Evolutionary conservation across 2,113 vertebrate genomes (phyloP), one percentile per base, ranked within the genome.

Genomic region (Kryptolebias marmoratus): DNA sequence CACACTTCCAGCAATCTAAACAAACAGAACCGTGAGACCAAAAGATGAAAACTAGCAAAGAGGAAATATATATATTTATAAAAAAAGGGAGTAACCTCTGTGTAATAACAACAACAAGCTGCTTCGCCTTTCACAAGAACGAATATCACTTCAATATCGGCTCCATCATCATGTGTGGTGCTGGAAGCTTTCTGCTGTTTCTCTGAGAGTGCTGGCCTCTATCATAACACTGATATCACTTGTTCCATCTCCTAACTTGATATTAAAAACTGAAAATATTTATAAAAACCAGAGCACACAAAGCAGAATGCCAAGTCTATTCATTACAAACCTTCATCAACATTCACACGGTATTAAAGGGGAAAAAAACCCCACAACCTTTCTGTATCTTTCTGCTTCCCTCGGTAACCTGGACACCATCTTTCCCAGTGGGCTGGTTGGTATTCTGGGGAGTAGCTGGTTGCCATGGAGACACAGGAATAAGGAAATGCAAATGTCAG

Each of bases 401-500:
- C 71, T 52, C 67, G 61, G 81, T 82, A 86, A 66, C 81, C 64
- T 80, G 75, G 79, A 58, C 57, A 52, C 67, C 74, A 79, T 84
- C 80, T 63, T 75, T 70, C 75, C 84, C 84, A 65, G 72, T 64
- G 77, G 83, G 50, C 78, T 87, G 84, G 86, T 92, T 90, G 86
- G 82, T 91, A 91, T 93, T 93, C 87, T 85, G 69, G 87, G 87
- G 89, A 90, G 90, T 89, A 87, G 85, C 82, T 61, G 16, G 88
- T 88, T 91, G 82, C 90, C 45, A 93, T 88, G 85, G 91, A 73
- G 82, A 91, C 36, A 14, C 82, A 83, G 80, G 88, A 87, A 84
- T 85, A 89, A 91, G 85, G 79, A 90, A 91, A 91, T 89, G 89
- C 87, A 87, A 88, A 90, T 85, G 89, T 89, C 82, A 88, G 80